These are phyloP conservation scores for Anoura caudifer DNA, from an alignment of 2,113 vertebrate species.

Conservation along the genomic window DNA sequence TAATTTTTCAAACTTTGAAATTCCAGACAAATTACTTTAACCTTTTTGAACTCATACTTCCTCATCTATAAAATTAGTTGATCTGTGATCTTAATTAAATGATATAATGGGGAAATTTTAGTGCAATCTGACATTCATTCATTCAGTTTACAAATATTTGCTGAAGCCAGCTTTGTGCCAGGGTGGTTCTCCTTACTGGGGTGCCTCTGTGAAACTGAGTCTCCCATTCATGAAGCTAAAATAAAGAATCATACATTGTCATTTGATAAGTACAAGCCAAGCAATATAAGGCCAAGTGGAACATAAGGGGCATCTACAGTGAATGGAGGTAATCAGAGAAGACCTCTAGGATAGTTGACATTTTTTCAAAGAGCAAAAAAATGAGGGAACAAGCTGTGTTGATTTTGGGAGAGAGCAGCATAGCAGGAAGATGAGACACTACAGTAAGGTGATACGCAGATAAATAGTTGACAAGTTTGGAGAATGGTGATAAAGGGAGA, in stretches of 20 bases:
- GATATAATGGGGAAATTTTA: neutral
- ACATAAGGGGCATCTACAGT: neutral
- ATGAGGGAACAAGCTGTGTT: neutral
- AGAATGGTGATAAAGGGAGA: neutral
- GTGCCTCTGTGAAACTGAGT: neutral
- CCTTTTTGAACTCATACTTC: neutral
- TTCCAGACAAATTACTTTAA: neutral
- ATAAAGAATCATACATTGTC: neutral
- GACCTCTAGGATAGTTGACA: neutral
- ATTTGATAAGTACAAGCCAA: neutral
- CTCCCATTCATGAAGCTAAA: neutral
- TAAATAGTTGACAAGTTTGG: neutral
- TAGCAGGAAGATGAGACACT: neutral
- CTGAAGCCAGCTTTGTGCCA: neutral
- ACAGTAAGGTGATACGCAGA: neutral
- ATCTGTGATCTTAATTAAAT: neutral
- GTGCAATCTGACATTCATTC: neutral
- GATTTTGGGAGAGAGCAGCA: neutral
- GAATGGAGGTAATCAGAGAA: neutral
- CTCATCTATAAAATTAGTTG: neutral
- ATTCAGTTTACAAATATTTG: neutral
- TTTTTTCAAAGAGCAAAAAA: neutral
- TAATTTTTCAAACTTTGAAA: constrained; percentile 3
- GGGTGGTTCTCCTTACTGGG: neutral
- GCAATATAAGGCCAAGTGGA: neutral